Percentiles rank a stretch among this genome's conserved stretches.
Conservation (phyloP, 2,888 invertebrate genomes). For the Stenotaenia linearis region DNA sequence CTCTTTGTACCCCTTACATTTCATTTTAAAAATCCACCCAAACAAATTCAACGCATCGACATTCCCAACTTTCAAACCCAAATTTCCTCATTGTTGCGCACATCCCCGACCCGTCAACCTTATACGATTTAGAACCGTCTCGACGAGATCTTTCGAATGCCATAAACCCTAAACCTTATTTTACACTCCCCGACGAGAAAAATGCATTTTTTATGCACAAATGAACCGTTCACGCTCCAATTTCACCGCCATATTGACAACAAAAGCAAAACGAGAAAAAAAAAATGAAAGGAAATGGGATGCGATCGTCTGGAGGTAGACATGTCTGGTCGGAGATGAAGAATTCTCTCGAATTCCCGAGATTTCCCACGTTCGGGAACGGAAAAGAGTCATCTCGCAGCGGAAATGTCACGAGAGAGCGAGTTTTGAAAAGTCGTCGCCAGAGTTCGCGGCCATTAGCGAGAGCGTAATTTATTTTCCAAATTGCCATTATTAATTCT, state of each 20-base stretch:
- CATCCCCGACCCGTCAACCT: no score
- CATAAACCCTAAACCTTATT: no score
- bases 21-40: no score
- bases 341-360: background rate
- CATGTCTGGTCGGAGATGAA: background rate
- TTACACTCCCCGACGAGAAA: no score
- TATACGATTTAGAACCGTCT: no score
- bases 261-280: no score
- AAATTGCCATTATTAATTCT: slow-evolving; percentile 4
- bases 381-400: background rate
- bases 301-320: background rate
- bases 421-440: background rate
- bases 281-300: background rate
- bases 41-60: no score
- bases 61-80: no score
- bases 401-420: background rate
- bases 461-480: background rate
- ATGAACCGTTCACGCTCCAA: background rate
- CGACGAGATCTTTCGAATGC: no score
- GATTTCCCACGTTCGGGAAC: background rate
- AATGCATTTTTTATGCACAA: no score
- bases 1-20: no score
- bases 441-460: background rate
- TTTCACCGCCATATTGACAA: background rate
- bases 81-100: no score